Conservation (phyloP, 2,797 vertebrate species). For the Thamnophis elegans region DNA sequence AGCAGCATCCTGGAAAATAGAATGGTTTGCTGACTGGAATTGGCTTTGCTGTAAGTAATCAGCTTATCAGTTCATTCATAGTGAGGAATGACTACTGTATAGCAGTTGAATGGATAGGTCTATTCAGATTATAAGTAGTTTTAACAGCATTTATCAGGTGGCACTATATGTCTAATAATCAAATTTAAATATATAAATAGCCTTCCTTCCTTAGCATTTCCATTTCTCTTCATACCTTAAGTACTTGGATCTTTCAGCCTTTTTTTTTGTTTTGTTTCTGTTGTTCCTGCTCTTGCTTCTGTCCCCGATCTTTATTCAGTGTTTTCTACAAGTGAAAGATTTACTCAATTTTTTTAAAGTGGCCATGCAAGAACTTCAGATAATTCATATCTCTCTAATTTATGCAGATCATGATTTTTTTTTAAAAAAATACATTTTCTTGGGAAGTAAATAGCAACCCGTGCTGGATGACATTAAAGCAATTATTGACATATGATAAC, state of each 20-base stretch:
- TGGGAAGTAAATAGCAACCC: neutral
- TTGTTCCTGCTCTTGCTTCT: neutral
- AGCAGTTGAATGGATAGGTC: neutral
- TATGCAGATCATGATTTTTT: neutral
- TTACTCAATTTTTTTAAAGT: neutral
- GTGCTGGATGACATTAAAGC: neutral
- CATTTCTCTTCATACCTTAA: neutral
- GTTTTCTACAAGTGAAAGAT: neutral
- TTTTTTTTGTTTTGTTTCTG: neutral
- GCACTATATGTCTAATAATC: neutral
- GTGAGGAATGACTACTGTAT: neutral
- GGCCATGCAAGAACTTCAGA: neutral
- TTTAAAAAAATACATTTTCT: neutral
- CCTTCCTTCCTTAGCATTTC: neutral
- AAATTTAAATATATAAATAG: neutral
- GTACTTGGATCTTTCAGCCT: neutral
- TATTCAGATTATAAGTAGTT: neutral
- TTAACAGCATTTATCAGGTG: neutral
- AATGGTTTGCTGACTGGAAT: neutral
- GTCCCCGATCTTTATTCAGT: neutral
- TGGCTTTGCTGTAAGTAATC: neutral
- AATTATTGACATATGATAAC: neutral
- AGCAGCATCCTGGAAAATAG: neutral
- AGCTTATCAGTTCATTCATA: neutral
- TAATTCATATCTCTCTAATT: neutral